Percentiles rank a stretch among this genome's conserved stretches.
Conservation (phyloP, 2,797 vertebrate species). For the Sciaenops ocellatus region DNA sequence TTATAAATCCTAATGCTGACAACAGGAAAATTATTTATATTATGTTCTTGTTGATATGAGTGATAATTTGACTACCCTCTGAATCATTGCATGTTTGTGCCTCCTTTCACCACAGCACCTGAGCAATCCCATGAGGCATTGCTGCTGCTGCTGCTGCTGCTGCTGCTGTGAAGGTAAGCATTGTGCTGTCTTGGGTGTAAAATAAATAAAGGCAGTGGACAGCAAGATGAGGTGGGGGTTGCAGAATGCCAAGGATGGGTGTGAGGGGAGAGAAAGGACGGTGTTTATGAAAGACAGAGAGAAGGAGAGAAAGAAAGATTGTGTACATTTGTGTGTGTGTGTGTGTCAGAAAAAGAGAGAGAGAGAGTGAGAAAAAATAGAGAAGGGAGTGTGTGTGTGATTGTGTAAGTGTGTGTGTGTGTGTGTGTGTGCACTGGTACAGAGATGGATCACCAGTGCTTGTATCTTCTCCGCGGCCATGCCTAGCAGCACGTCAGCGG, state of each 20-base stretch:
- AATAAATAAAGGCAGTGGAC: conserved; percentile 71
- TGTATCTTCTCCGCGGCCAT: conserved; percentile 86
- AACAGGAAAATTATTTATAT: conserved; percentile 5
- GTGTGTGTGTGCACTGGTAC: conserved; percentile 58
- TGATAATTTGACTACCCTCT: conserved; percentile 39
- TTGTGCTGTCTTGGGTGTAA: conserved; percentile 56
- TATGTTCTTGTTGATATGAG: conserved; percentile 14
- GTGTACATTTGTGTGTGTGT: conserved; percentile 40
- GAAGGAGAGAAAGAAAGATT: conserved; percentile 49
- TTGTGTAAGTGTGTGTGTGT: conserved; percentile 9
- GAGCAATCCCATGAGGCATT: conserved; percentile 61
- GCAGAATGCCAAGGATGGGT: conserved; percentile 54
- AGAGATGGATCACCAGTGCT: conserved; percentile 88
- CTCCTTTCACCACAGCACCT: conserved; percentile 44
- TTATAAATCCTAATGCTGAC: conserved; percentile 8
- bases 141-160: conserved; percentile 48
- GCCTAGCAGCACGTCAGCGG: conserved; percentile 84
- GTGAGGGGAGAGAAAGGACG: conserved; percentile 52
- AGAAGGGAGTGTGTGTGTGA: background rate
- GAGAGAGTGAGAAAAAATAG: conserved; percentile 30
- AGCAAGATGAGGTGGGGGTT: conserved; percentile 42
- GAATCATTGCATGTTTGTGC: conserved; percentile 39
- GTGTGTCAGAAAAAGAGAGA: conserved; percentile 36
- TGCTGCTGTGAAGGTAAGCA: conserved; percentile 64
- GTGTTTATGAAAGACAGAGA: conserved; percentile 56